phyloP scores from a whole-genome alignment of 2,888 invertebrate species.

The Synergus umbraculus region DNA sequence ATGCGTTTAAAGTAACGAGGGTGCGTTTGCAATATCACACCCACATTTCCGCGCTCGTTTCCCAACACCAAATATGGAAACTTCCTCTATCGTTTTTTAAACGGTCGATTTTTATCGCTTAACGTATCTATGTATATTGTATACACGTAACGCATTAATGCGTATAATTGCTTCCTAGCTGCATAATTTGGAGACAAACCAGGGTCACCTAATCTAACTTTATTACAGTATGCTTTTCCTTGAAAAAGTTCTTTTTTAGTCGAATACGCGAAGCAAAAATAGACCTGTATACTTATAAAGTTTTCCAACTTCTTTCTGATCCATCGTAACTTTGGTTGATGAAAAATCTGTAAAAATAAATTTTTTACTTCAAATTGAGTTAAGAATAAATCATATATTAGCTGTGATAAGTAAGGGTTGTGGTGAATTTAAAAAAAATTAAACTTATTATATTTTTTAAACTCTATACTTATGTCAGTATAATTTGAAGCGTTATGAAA shows the following conservation, averaged over 20 bases:
- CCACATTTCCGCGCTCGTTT: constrained; percentile 53
- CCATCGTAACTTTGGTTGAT: too few species aligned
- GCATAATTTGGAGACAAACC: constrained; percentile 18
- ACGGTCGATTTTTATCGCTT: constrained; percentile 44
- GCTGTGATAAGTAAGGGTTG: too few species aligned
- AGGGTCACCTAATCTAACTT: constrained; percentile 20
- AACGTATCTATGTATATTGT: background rate
- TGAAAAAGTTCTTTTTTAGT: background rate
- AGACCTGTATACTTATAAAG: too few species aligned
- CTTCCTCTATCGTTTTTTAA: constrained; percentile 52
- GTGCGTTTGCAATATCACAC: constrained; percentile 60
- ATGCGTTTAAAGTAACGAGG: constrained; percentile 62
- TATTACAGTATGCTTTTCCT: constrained; percentile 1
- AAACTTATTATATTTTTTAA: too few species aligned
- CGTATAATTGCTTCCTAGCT: constrained; percentile 27
- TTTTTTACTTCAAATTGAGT: too few species aligned
- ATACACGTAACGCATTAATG: constrained; percentile 37
- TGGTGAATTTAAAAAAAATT: too few species aligned
- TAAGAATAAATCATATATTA: too few species aligned
- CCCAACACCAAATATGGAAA: constrained; percentile 62
- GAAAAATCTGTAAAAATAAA: too few species aligned
- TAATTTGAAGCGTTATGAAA: too few species aligned
- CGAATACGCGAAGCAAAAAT: too few species aligned
- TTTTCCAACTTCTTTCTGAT: too few species aligned
- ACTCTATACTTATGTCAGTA: too few species aligned